Percentiles rank a stretch among this genome's conserved stretches.
These are phyloP conservation scores for Galbula dea DNA, from an alignment of 2,113 vertebrate genomes.

Conservation along the genomic window DNA sequence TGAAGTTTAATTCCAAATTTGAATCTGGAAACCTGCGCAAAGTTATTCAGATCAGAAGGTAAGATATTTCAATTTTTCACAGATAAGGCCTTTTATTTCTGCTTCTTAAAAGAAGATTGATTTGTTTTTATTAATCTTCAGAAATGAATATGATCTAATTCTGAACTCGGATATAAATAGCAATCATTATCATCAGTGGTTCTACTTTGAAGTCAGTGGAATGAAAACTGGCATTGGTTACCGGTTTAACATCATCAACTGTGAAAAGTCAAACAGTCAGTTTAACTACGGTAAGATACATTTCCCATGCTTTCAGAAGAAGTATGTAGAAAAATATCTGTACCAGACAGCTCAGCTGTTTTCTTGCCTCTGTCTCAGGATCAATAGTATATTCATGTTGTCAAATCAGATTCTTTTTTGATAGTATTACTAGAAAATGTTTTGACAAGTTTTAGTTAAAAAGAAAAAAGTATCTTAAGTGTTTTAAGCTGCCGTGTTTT, in stretches of 20 bases:
- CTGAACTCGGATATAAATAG: slow-evolving; percentile 98
- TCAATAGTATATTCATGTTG: background rate
- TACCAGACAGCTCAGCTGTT: background rate
- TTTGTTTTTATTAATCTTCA: slow-evolving; percentile 67
- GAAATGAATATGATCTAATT: slow-evolving; percentile 96
- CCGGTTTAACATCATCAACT: slow-evolving; percentile 98
- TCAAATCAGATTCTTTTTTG: background rate
- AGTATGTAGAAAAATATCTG: background rate
- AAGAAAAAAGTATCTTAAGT: background rate
- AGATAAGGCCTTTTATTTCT: background rate
- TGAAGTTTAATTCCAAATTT: slow-evolving; percentile 98
- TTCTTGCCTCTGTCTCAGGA: background rate
- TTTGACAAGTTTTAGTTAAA: background rate
- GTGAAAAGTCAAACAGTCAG: slow-evolving; percentile 98
- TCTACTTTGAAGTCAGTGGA: slow-evolving; percentile 98
- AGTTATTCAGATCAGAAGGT: slow-evolving; percentile 96
- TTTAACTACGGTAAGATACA: slow-evolving; percentile 92
- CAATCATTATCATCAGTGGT: slow-evolving; percentile 99
- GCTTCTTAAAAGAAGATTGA: slow-evolving; percentile 6
- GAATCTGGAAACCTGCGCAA: slow-evolving; percentile 98
- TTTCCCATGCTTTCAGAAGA: slow-evolving; percentile 1
- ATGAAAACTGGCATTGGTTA: slow-evolving; percentile 87
- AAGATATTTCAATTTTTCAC: slow-evolving; percentile 64
- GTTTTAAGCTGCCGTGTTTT: background rate
- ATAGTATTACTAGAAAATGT: background rate